Conservation (phyloP, 2,113 vertebrate genomes). For the Jacana jacana region DNA sequence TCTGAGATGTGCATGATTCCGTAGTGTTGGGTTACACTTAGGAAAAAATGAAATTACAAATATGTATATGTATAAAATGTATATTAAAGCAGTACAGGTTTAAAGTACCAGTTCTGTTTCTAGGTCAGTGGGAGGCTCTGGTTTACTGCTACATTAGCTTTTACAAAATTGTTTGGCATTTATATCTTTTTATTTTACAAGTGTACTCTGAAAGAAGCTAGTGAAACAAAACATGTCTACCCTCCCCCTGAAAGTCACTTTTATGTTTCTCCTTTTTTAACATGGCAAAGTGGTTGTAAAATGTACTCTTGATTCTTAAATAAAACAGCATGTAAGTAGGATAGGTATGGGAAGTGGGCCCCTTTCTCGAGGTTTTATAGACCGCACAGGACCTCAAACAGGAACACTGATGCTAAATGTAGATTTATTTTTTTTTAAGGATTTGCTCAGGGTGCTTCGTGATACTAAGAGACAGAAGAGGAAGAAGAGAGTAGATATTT, state of each 20-base stretch:
- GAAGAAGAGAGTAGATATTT: slow-evolving; percentile 35
- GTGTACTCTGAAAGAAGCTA: slow-evolving; percentile 63
- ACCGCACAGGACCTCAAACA: slow-evolving; percentile 65
- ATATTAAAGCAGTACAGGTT: background rate
- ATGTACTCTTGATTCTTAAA: slow-evolving; percentile 68
- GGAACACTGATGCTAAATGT: slow-evolving; percentile 33
- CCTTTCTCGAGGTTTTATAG: slow-evolving; percentile 67
- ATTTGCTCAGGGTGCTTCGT: background rate
- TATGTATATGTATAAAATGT: background rate
- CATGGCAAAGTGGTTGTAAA: slow-evolving; percentile 66
- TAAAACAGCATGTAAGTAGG: slow-evolving; percentile 68
- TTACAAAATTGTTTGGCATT: slow-evolving; percentile 65
- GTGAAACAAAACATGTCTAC: slow-evolving; percentile 56
- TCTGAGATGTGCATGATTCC: background rate
- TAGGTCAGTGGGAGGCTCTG: slow-evolving; percentile 24
- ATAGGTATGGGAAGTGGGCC: slow-evolving; percentile 62
- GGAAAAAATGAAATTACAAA: slow-evolving; percentile 8
- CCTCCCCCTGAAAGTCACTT: slow-evolving; percentile 56
- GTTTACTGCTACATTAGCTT: slow-evolving; percentile 28
- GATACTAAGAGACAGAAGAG: background rate
- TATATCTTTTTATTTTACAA: slow-evolving; percentile 63
- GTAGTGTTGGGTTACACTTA: background rate
- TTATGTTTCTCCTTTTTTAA: slow-evolving; percentile 64
- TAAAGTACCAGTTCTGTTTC: slow-evolving; percentile 25
- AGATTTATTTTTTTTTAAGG: background rate